Evolutionary conservation across 2,888 invertebrate genomes (phyloP).

Genomic region (Pseudococcus viburni): DNA sequence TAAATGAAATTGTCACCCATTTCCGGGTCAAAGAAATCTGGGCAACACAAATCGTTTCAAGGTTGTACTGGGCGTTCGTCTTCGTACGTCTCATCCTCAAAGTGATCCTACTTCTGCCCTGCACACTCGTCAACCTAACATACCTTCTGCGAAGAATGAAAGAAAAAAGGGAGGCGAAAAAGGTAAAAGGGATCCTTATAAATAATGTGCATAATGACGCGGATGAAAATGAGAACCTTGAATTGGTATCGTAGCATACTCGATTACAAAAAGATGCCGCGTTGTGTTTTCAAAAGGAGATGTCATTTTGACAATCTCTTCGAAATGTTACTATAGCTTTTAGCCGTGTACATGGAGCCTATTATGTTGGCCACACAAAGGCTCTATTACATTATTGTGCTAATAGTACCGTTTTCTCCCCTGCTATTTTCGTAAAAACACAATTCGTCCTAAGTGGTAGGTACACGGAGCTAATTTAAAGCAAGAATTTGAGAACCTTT

Average conservation of each 20-base stretch:
- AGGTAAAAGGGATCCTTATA: not conserved
- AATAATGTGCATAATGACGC: conserved; percentile 56
- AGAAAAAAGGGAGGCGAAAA: not conserved
- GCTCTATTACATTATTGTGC: conserved; percentile 53
- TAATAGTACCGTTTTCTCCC: conserved; percentile 38
- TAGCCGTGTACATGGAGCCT: conserved; percentile 31
- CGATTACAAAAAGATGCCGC: conserved; percentile 54
- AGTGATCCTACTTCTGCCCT: not conserved
- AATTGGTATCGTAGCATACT: conserved; percentile 27
- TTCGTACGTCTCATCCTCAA: not conserved
- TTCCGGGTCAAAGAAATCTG: not conserved
- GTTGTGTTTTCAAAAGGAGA: conserved; percentile 51
- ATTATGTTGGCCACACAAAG: conserved; percentile 44
- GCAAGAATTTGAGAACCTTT: not conserved
- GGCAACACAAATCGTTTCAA: too few species aligned
- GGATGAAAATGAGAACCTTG: conserved; percentile 41
- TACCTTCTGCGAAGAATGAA: not conserved
- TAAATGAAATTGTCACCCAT: too few species aligned
- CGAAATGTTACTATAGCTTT: conserved; percentile 47
- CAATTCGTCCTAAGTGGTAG: not conserved
- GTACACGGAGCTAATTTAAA: conserved; percentile 45
- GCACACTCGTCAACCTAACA: not conserved
- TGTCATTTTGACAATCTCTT: conserved; percentile 56
- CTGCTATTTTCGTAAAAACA: conserved; percentile 17
- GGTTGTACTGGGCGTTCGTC: not conserved